A percentile compares a stretch with the other conserved stretches of the same genome.
phyloP scores from a whole-genome alignment of 2,888 invertebrate genomes.

The Ctenicera cuprea region DNA sequence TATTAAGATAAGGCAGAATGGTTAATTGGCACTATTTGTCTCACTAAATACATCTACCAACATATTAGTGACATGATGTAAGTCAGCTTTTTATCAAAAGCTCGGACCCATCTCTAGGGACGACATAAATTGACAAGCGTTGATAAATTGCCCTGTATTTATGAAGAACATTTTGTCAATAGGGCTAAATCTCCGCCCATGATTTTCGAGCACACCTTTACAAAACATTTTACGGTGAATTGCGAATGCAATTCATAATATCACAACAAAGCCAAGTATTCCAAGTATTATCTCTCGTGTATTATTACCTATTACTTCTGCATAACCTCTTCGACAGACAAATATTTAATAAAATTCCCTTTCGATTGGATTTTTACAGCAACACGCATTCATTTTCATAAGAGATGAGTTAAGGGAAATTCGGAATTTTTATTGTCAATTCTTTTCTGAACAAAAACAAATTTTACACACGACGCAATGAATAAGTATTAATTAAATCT shows the following conservation, averaged over 20 bases:
- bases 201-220: slow-evolving; percentile 48
- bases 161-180: slow-evolving; percentile 54
- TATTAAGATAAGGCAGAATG: too few relatives aligned
- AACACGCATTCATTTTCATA: neutral
- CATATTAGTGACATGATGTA: neutral
- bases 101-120: slow-evolving; percentile 43
- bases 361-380: slow-evolving; percentile 8
- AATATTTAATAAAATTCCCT: slow-evolving; percentile 43
- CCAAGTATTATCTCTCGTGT: slow-evolving; percentile 45
- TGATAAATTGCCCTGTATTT: slow-evolving; percentile 52
- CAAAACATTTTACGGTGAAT: slow-evolving; percentile 50
- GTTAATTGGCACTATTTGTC: too few relatives aligned
- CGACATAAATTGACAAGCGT: slow-evolving; percentile 46
- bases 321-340: slow-evolving; percentile 33
- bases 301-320: slow-evolving; percentile 33
- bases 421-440: too few relatives aligned
- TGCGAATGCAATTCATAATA: slow-evolving; percentile 50
- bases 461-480: too few relatives aligned
- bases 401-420: too few relatives aligned
- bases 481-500: too few relatives aligned
- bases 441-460: too few relatives aligned
- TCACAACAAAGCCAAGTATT: slow-evolving; percentile 51
- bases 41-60: neutral
- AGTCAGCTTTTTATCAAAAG: neutral
- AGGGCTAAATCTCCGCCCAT: slow-evolving; percentile 50